These are phyloP conservation scores for Phthorimaea operculella DNA, from an alignment of 1,140 invertebrate genomes.

Conservation along the genomic window DNA sequence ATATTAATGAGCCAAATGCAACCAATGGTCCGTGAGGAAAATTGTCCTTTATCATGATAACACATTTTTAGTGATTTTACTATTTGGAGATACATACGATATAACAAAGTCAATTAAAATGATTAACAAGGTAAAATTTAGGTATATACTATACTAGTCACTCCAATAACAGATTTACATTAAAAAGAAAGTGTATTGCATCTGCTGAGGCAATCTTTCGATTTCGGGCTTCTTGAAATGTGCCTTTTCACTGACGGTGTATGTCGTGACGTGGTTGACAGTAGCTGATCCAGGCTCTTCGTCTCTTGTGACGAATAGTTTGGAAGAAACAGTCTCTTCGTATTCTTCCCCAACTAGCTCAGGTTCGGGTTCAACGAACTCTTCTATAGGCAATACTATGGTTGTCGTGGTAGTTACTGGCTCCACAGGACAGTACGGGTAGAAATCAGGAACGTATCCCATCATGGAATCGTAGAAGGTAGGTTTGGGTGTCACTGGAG, in stretches of 20 bases:
- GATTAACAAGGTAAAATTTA: background rate
- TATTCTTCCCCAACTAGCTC: slow-evolving; percentile 49
- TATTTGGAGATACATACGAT: too few relatives aligned
- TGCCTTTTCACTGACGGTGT: slow-evolving; percentile 49
- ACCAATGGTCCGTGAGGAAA: too few relatives aligned
- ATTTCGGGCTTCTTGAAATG: slow-evolving; percentile 50
- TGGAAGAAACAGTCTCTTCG: slow-evolving; percentile 52
- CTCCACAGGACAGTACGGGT: slow-evolving; percentile 40
- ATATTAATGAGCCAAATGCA: too few relatives aligned
- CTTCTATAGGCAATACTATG: slow-evolving; percentile 25
- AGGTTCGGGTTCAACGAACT: slow-evolving; percentile 32
- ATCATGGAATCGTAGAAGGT: slow-evolving; percentile 40
- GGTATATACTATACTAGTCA: background rate
- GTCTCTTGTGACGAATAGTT: slow-evolving; percentile 38
- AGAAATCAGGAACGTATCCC: slow-evolving; percentile 2
- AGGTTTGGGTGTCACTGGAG: slow-evolving; percentile 31
- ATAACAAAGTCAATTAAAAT: too few relatives aligned
- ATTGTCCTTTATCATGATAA: too few relatives aligned
- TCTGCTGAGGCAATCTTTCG: slow-evolving; percentile 52
- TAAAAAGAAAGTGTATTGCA: slow-evolving; percentile 57
- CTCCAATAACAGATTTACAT: slow-evolving; percentile 20
- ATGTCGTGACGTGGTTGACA: slow-evolving; percentile 54
- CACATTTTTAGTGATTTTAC: too few relatives aligned
- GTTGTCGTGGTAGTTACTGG: slow-evolving; percentile 22
- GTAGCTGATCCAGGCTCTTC: slow-evolving; percentile 42